phyloP scores from a whole-genome alignment of 2,113 vertebrate species.

The Apaloderma vittatum region DNA sequence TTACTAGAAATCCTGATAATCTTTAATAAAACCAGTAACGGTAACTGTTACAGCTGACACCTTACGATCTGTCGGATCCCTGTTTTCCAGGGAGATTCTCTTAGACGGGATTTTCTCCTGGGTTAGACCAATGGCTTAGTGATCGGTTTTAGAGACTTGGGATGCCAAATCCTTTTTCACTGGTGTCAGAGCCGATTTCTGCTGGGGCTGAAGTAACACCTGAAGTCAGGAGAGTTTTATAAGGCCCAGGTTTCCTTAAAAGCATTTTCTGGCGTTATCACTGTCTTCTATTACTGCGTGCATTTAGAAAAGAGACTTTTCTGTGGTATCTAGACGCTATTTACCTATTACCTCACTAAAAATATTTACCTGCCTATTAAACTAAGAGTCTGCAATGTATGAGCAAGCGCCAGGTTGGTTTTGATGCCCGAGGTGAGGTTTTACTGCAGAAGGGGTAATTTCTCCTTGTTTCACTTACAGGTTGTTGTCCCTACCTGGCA shows the following conservation, averaged over 20 bases:
- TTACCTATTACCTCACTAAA: too few relatives aligned
- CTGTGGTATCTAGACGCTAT: not conserved
- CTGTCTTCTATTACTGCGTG: not conserved
- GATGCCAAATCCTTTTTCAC: not conserved
- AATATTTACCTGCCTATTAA: not conserved
- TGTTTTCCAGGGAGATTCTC: not conserved
- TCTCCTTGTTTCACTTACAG: not conserved
- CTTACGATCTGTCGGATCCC: not conserved
- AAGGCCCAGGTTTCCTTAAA: not conserved
- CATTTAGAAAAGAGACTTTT: not conserved
- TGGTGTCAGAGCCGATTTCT: not conserved
- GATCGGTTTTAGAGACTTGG: not conserved
- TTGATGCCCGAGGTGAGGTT: not conserved
- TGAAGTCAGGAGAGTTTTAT: not conserved
- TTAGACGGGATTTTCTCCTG: not conserved
- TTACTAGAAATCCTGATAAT: not conserved
- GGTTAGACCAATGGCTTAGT: not conserved
- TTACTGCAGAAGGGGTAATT: not conserved
- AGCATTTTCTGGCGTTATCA: not conserved
- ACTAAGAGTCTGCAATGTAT: not conserved
- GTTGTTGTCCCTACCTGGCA: not conserved
- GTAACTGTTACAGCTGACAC: not conserved
- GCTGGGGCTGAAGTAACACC: not conserved
- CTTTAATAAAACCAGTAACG: not conserved
- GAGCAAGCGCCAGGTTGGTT: not conserved